phyloP scores from a whole-genome alignment of 1,140 invertebrate genomes.

The Anastrepha obliqua region DNA sequence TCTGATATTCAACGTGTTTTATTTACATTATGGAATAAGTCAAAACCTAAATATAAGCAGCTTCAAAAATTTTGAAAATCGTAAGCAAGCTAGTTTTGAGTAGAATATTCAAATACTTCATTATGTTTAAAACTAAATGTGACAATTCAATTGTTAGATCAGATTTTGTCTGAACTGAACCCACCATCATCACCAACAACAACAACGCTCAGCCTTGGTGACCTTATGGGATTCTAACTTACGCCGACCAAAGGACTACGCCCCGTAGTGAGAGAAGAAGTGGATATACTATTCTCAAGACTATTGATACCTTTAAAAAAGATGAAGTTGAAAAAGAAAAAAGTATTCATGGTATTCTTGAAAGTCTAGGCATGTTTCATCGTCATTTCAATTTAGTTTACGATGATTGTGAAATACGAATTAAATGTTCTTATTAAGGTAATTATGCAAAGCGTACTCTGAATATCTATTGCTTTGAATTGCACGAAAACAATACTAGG shows the following conservation, averaged over 20 bases:
- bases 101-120: neutral
- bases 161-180: neutral
- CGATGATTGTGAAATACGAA: neutral
- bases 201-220: neutral
- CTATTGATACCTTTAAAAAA: neutral
- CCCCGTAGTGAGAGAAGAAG: no score
- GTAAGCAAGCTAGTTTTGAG: neutral
- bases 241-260: no score
- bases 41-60: no score
- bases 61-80: neutral
- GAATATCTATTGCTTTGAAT: neutral
- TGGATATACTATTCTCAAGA: no score
- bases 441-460: neutral
- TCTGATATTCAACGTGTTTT: no score
- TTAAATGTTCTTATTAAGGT: neutral
- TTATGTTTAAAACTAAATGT: no score
- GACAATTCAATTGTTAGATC: no score
- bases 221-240: no score
- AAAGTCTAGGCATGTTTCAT: neutral
- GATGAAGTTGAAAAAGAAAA: neutral
- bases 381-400: slow-evolving; percentile 5
- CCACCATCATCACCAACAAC: neutral
- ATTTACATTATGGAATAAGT: no score
- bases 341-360: neutral
- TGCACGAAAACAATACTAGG: no score